Evolutionary conservation across 2,888 invertebrate genomes (phyloP).

Genomic region (Caenorhabditis sp.): DNA sequence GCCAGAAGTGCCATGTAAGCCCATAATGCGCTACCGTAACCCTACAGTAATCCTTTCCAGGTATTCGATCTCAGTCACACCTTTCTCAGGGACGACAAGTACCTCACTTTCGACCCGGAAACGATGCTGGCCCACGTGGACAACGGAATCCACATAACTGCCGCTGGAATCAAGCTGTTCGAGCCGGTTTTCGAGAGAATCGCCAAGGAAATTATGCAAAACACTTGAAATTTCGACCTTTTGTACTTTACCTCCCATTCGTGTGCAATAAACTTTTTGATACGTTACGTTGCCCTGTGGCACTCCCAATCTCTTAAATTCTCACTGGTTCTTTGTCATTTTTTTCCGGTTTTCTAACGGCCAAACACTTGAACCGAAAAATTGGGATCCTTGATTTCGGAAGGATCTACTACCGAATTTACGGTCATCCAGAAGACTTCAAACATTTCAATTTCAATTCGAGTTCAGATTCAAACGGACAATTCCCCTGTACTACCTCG

Average conservation of each 20-base stretch:
- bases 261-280: too few relatives aligned
- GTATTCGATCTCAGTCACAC: slow-evolving; percentile 31
- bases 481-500: slow-evolving; percentile 18
- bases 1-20: slow-evolving; percentile 8
- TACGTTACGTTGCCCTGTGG: too few relatives aligned
- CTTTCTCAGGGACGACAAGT: slow-evolving; percentile 17
- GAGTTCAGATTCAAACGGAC: slow-evolving; percentile 1
- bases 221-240: neutral
- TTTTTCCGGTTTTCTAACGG: slow-evolving; percentile 46
- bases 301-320: too few relatives aligned
- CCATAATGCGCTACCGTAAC: neutral
- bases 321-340: slow-evolving; percentile 31
- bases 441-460: neutral
- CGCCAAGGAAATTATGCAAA: slow-evolving; percentile 10
- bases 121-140: slow-evolving; percentile 28
- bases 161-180: slow-evolving; percentile 15
- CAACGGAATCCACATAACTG: slow-evolving; percentile 38
- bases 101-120: slow-evolving; percentile 23
- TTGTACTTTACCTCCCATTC: neutral
- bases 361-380: slow-evolving; percentile 9
- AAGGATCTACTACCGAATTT: slow-evolving; percentile 3
- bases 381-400: neutral
- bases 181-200: slow-evolving; percentile 18
- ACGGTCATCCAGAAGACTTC: neutral
- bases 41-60: slow-evolving; percentile 9